Evolutionary conservation across 2,888 invertebrate species (phyloP), one percentile per base, ranked within the genome.

Genomic region (Plemyria rubiginata): DNA sequence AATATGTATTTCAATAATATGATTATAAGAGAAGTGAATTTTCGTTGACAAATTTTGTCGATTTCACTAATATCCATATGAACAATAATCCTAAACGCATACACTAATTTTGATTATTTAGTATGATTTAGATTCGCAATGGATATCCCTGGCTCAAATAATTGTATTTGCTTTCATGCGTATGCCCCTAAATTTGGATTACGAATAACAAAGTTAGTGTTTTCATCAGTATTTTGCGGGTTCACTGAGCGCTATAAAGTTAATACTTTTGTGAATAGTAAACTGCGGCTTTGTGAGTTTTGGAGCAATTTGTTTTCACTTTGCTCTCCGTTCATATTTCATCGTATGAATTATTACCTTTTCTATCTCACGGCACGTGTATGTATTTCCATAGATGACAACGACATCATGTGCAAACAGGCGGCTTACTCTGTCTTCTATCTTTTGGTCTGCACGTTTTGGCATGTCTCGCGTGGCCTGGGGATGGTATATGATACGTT

Each of bases 251-350:
- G 15, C 52, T 43, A 54, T 60, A 57, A 54, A 54, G 54, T 41
- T 43, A 43, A 50, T 50, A 51, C 51, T 50, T 52, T 51, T 59
- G 54, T 72, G 65, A 70, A 69, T 75, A 74, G 67, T 65, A 62
- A 65, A 63, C 63, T 65, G 32, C 15, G n/a, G 51, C 48, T 36
- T 7, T 48, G 8, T 15, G 46, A 54, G 53, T 66, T 70, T 73
- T 65, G 67, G 59, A 64, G 32, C 57, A 51, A 50, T 57, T 57
- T 43, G 50, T 55, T 51, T 50, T 43, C 16, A 57, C 57, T 51
- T 57, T 36, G 41, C 32, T 43, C 43, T 50, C 28, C 36, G 36
- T 16, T 6, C 46, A 22, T 55, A 55, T 16, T 46, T 38, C 38
- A 55, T n/a, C 29, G n/a, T 28, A 22, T 22, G 29, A 12, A 12